A percentile compares a stretch with the other conserved stretches of the same genome.
phyloP scores from a whole-genome alignment of 1,140 invertebrate genomes.

The Drosophila dunni region DNA sequence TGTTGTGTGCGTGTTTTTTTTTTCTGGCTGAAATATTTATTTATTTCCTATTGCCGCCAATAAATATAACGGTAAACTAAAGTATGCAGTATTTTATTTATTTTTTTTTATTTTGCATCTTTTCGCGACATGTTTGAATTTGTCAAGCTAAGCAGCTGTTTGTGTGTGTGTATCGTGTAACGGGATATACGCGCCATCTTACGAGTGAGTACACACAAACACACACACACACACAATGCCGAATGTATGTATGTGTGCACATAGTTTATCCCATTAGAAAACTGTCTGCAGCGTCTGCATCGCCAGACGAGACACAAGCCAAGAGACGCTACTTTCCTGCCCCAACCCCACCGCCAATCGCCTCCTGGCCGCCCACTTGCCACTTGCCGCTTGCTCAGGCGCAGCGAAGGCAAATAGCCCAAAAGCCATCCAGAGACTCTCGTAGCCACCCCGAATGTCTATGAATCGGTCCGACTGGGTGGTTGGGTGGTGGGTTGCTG shows the following conservation, averaged over 20 bases:
- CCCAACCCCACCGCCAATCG: background rate
- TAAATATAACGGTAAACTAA: constrained; percentile 22
- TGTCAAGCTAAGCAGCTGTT: constrained; percentile 8
- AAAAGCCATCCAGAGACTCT: constrained; percentile 42
- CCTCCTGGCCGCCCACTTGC: constrained; percentile 1
- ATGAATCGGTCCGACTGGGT: constrained; percentile 24
- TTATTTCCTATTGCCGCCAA: too few relatives aligned
- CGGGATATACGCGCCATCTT: constrained; percentile 30
- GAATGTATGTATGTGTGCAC: constrained; percentile 12
- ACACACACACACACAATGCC: constrained; percentile 11
- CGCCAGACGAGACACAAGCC: constrained; percentile 52
- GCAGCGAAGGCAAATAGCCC: constrained; percentile 50
- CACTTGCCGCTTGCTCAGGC: constrained; percentile 32
- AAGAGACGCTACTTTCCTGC: constrained; percentile 16
- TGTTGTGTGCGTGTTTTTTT: too few relatives aligned
- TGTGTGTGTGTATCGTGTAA: constrained; percentile 28
- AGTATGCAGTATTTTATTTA: constrained; percentile 45
- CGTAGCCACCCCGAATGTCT: constrained; percentile 54
- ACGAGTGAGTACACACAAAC: constrained; percentile 19
- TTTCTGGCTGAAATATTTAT: too few relatives aligned
- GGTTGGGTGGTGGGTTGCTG: constrained; percentile 19
- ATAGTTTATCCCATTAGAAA: constrained; percentile 76
- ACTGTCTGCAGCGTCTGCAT: constrained; percentile 65
- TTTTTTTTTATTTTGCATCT: constrained; percentile 8
- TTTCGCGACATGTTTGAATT: constrained; percentile 10